Conservation (phyloP, 2,797 vertebrate species). For the Alca torda region DNA sequence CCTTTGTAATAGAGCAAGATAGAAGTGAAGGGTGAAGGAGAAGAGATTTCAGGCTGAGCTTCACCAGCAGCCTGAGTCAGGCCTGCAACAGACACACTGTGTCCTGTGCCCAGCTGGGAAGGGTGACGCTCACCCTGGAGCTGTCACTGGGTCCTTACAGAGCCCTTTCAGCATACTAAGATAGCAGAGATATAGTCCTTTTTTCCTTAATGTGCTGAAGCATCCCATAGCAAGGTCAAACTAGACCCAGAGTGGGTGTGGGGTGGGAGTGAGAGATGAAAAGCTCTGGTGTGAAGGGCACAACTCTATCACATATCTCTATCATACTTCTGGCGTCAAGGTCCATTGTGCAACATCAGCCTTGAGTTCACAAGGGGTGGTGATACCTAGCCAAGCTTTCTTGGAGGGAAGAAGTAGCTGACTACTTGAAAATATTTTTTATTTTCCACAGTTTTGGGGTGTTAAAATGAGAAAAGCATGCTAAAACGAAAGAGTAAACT, state of each 20-base stretch:
- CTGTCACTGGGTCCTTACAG: neutral
- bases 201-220: neutral
- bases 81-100: rapidly evolving
- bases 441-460: neutral
- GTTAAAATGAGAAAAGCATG: neutral
- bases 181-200: neutral
- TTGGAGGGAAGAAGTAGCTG: neutral
- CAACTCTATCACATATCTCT: neutral
- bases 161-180: neutral
- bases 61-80: neutral
- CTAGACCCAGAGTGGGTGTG: neutral
- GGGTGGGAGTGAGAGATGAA: neutral
- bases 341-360: neutral
- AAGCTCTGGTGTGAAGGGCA: neutral
- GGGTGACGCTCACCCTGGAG: neutral
- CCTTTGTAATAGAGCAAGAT: neutral
- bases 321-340: too few species aligned
- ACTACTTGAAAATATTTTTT: neutral
- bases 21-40: neutral
- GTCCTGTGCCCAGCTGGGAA: neutral
- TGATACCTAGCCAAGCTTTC: neutral
- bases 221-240: neutral
- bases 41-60: neutral
- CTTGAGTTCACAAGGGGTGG: neutral
- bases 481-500: neutral